A percentile compares a stretch with the other conserved stretches of the same genome.
These are phyloP conservation scores for Schizaphis graminum DNA, from an alignment of 2,888 invertebrate genomes.

Conservation along the genomic window DNA sequence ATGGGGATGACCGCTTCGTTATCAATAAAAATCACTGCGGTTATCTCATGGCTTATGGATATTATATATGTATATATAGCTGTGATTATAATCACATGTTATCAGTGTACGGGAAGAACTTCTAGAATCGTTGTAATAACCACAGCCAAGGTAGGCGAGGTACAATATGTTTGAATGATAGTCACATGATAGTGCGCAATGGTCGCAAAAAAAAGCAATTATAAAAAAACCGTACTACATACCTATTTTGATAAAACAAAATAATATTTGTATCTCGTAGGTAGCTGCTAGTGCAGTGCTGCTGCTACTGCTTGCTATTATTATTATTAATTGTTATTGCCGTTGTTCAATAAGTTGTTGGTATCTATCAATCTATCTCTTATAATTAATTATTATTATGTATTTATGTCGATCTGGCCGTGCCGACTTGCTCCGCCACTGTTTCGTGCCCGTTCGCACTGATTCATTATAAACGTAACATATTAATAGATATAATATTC, in stretches of 20 bases:
- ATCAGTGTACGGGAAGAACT: too few relatives aligned
- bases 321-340: not conserved
- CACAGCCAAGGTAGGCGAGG: not conserved
- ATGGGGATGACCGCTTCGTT: too few relatives aligned
- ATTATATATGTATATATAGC: too few relatives aligned
- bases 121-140: too few relatives aligned
- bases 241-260: slow-evolving; percentile 5
- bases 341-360: not conserved
- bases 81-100: too few relatives aligned
- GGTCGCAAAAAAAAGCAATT: not conserved
- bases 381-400: not conserved
- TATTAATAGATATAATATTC: not conserved
- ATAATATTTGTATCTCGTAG: not conserved
- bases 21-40: too few relatives aligned
- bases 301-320: not conserved
- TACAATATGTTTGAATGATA: not conserved
- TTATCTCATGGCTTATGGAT: too few relatives aligned
- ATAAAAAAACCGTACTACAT: slow-evolving; percentile 9
- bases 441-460: not conserved
- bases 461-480: not conserved
- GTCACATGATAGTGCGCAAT: not conserved
- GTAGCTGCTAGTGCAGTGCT: not conserved
- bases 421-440: slow-evolving; percentile 9
- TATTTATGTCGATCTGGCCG: not conserved
- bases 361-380: slow-evolving; percentile 6